Evolutionary conservation across 23 tunicate species (phyloP).

Genomic region (Ciona savignyi): DNA sequence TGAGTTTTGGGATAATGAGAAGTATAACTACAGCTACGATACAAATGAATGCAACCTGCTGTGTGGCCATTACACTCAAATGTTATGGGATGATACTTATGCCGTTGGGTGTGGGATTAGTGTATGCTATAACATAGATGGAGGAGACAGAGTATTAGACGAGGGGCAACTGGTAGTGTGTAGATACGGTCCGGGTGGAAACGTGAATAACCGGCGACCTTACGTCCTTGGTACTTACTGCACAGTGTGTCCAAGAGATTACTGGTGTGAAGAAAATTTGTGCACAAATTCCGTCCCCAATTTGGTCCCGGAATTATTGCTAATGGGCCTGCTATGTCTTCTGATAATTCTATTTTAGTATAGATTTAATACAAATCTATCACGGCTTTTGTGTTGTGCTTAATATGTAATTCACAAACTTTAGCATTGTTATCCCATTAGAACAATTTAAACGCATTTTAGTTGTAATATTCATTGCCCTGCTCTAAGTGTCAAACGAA

Average conservation of each 20-base stretch:
- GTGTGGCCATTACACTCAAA: constrained; percentile 42
- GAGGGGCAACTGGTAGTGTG: constrained; percentile 41
- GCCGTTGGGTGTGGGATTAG: constrained; percentile 44
- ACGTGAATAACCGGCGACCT: constrained; percentile 20
- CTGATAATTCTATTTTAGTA: no score
- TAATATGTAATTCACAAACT: no score
- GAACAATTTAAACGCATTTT: no score
- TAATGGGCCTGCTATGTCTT: no score
- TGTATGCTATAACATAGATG: constrained; percentile 18
- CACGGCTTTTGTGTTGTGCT: no score
- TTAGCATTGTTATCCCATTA: no score
- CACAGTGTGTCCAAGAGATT: constrained; percentile 28
- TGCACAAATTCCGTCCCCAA: no score
- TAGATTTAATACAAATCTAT: no score
- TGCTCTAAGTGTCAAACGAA: no score
- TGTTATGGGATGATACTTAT: constrained; percentile 51
- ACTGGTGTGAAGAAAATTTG: constrained; percentile 26
- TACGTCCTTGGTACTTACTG: constrained; percentile 31
- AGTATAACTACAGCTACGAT: constrained; percentile 26
- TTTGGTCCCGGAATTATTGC: no score
- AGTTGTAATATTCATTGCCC: no score
- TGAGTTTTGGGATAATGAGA: constrained; percentile 30
- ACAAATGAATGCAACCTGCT: constrained; percentile 18
- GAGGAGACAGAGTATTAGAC: constrained; percentile 8
- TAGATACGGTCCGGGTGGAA: constrained; percentile 50